These are phyloP conservation scores for Trichonephila clavata DNA, from an alignment of 1,140 invertebrate genomes.

Conservation along the genomic window DNA sequence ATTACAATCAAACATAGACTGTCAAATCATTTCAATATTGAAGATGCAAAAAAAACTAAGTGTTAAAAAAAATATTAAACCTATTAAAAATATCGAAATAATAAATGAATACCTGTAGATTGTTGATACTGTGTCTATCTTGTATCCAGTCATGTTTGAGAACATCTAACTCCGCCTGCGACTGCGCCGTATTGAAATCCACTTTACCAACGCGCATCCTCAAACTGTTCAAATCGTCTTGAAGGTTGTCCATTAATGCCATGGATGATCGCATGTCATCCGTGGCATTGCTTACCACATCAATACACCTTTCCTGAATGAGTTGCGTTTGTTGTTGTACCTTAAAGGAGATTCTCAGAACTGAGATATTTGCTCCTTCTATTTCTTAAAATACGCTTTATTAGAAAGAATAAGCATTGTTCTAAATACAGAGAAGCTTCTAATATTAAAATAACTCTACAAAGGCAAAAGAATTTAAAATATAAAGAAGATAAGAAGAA, in stretches of 20 bases:
- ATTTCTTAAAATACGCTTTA: background rate
- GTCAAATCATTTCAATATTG: no score
- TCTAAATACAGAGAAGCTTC: no score
- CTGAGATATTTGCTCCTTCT: background rate
- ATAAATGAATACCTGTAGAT: slow-evolving; percentile 51
- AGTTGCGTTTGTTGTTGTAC: background rate
- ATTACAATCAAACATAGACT: no score
- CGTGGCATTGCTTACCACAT: background rate
- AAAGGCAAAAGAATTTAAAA: no score
- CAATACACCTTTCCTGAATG: background rate
- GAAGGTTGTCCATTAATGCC: background rate
- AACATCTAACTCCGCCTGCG: slow-evolving; percentile 44
- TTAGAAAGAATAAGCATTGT: background rate
- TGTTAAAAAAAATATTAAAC: no score
- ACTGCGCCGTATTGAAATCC: slow-evolving; percentile 65
- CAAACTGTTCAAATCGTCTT: slow-evolving; percentile 30
- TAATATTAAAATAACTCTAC: no score
- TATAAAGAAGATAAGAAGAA: no score
- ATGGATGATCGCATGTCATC: slow-evolving; percentile 18
- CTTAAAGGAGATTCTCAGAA: background rate
- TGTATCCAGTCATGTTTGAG: slow-evolving; percentile 40
- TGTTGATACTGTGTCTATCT: slow-evolving; percentile 34
- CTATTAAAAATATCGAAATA: background rate
- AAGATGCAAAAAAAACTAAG: no score
- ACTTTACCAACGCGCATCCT: slow-evolving; percentile 69